A percentile compares a stretch with the other conserved stretches of the same genome.
These are phyloP conservation scores for Drosophila cracens DNA, from an alignment of 2,888 invertebrate genomes.

Conservation along the genomic window DNA sequence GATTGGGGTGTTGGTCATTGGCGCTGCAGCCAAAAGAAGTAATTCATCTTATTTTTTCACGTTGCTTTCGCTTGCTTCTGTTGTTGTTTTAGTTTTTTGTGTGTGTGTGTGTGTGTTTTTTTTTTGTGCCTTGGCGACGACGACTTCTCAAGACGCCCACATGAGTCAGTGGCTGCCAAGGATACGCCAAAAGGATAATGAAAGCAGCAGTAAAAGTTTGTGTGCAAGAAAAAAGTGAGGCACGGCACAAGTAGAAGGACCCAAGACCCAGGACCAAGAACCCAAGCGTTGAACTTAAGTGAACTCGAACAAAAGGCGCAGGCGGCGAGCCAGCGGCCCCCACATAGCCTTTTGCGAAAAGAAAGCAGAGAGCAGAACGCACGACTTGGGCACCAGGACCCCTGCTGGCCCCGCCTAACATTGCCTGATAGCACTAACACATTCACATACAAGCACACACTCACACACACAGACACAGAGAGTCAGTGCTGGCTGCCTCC, in stretches of 20 bases:
- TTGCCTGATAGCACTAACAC: slow-evolving; percentile 60
- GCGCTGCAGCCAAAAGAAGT: slow-evolving; percentile 81
- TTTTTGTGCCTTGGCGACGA: slow-evolving; percentile 54
- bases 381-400: slow-evolving; percentile 45
- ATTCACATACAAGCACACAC: slow-evolving; percentile 38
- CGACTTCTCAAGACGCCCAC: slow-evolving; percentile 76
- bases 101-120: slow-evolving; percentile 10
- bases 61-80: slow-evolving; percentile 38
- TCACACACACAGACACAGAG: slow-evolving; percentile 24
- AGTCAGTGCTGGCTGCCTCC: slow-evolving; percentile 69
- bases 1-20: slow-evolving; percentile 70
- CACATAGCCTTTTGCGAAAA: slow-evolving; percentile 52
- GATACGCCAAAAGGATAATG: slow-evolving; percentile 81
- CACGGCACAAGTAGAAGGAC: slow-evolving; percentile 39
- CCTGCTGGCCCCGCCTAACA: slow-evolving; percentile 33
- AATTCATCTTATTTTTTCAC: slow-evolving; percentile 80
- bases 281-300: slow-evolving; percentile 80
- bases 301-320: slow-evolving; percentile 79
- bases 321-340: slow-evolving; percentile 57
- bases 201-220: slow-evolving; percentile 74
- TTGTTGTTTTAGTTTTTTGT: slow-evolving; percentile 16
- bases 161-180: slow-evolving; percentile 72
- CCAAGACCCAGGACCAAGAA: slow-evolving; percentile 54
- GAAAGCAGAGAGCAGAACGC: slow-evolving; percentile 41
- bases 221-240: slow-evolving; percentile 30